These are phyloP conservation scores for Linnaemya tessellans DNA, from an alignment of 2,888 invertebrate genomes.

Conservation along the genomic window DNA sequence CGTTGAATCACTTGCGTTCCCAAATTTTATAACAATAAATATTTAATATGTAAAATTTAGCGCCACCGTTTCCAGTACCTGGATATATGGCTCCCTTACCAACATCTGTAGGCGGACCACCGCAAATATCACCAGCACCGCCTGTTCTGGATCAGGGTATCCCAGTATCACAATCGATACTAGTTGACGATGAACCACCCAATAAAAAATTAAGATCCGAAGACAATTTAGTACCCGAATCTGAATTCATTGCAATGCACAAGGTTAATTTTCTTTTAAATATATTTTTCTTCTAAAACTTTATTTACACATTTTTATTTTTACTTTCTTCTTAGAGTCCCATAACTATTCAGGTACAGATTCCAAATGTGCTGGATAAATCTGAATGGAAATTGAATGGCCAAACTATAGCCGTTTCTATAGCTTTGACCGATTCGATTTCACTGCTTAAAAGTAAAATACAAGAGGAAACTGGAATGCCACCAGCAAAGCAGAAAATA, in stretches of 20 bases:
- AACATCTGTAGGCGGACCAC: constrained; percentile 75
- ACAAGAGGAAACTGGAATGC: constrained; percentile 93
- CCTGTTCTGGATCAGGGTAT: constrained; percentile 85
- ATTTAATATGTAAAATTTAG: constrained; percentile 74
- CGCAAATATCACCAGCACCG: constrained; percentile 83
- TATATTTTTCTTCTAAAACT: background rate
- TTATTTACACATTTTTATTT: background rate
- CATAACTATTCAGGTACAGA: constrained; percentile 91
- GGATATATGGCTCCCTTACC: constrained; percentile 83
- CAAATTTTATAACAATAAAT: background rate
- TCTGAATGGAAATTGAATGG: constrained; percentile 98
- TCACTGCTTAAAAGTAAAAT: constrained; percentile 94
- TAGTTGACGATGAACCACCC: constrained; percentile 92
- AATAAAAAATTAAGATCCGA: constrained; percentile 95
- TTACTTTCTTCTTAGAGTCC: constrained; percentile 85
- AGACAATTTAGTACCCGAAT: constrained; percentile 95
- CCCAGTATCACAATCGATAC: constrained; percentile 78
- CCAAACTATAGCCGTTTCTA: constrained; percentile 90
- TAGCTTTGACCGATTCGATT: constrained; percentile 91
- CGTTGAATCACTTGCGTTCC: background rate
- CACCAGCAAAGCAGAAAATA: constrained; percentile 98
- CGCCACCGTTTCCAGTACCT: constrained; percentile 83
- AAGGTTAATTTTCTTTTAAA: constrained; percentile 82
- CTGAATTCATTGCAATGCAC: constrained; percentile 89
- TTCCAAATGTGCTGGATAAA: constrained; percentile 94